Conservation (phyloP, 2,113 vertebrate species). For the Lophius piscatorius region DNA sequence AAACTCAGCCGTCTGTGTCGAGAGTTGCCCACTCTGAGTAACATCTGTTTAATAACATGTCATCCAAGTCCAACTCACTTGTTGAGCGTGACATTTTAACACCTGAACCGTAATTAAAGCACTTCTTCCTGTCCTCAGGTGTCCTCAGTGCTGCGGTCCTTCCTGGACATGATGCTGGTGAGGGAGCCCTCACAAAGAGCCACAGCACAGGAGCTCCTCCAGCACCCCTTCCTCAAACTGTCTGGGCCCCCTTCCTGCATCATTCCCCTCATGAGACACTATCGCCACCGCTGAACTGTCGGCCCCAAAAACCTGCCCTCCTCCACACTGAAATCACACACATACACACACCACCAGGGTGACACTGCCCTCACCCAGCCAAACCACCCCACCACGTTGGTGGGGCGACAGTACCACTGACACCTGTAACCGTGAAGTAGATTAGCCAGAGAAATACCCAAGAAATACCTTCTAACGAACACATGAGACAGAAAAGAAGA, state of each 20-base stretch:
- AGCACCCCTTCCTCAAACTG: constrained; percentile 93
- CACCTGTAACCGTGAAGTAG: constrained; percentile 77
- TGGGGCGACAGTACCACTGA: constrained; percentile 61
- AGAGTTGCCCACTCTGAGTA: too few species aligned
- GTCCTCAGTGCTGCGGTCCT: constrained; percentile 89
- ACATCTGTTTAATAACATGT: too few species aligned
- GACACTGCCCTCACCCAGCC: constrained; percentile 60
- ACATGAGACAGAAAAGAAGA: constrained; percentile 42
- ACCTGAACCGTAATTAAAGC: neutral
- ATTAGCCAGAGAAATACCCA: constrained; percentile 71
- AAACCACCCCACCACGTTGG: constrained; percentile 52
- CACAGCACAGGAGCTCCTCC: constrained; percentile 91
- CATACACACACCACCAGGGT: constrained; percentile 53
- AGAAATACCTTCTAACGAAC: constrained; percentile 30
- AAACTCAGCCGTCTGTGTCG: too few species aligned
- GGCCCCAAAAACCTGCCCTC: constrained; percentile 16
- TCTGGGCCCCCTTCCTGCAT: constrained; percentile 95
- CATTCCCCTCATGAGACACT: constrained; percentile 97
- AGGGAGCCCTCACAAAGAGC: constrained; percentile 94
- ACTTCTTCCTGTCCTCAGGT: constrained; percentile 77
- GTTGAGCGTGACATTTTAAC: too few species aligned
- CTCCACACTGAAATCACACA: constrained; percentile 28
- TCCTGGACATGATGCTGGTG: constrained; percentile 96
- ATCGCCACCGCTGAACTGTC: constrained; percentile 88
- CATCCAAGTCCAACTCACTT: too few species aligned